Base-by-base conservation (phyloP, 2,888 invertebrate species). In the Arrhopalites spinosus region DNA sequence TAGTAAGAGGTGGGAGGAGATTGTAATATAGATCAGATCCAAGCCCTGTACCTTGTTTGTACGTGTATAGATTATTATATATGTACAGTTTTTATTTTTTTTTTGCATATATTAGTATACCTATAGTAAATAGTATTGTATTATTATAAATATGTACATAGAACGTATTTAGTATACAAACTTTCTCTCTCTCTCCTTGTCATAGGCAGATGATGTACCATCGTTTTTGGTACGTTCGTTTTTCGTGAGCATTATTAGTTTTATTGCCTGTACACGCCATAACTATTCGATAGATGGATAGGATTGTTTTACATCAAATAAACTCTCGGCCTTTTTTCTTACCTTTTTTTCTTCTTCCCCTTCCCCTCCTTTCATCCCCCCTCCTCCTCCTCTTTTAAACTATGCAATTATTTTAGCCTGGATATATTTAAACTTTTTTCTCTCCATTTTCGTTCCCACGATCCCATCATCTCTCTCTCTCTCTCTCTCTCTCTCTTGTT, bases 1-100 rank as follows among this genome's bases (percentile, higher is more conserved):
- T 20, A 56, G 20, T 56, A 56, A 56, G 53, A 59, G 59, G 59
- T 27, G 59, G 59, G 59, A 59, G 59, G 59, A 59, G 59, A 59
- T 56, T 56, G 23, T 56, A 56, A 56, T 17, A 64, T 23, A 66
- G 36, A 43, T n/a, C 36, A 43, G 43, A 67, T 43, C 20, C 66
- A 20, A 17, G 17, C 36, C 17, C 29, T 15, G 25, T 29, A 27
- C 1, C 36, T 30, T 2, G n/a, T 20, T 29, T 3, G 36, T 36
- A 11, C 11, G 36, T 36, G 36, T 11, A 3, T 11, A 11, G 3
- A 11, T 20, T n/a, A n/a, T n/a, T n/a, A n/a, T n/a, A n/a, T n/a
- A n/a, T n/a, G n/a, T n/a, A n/a, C n/a, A n/a, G n/a, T n/a, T n/a
- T n/a, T n/a, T n/a, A n/a, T n/a, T n/a, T n/a, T n/a, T n/a, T n/a